A percentile compares a stretch with the other conserved stretches of the same genome.
These are phyloP conservation scores for Nomada flava DNA, from an alignment of 2,888 invertebrate genomes.

Conservation along the genomic window DNA sequence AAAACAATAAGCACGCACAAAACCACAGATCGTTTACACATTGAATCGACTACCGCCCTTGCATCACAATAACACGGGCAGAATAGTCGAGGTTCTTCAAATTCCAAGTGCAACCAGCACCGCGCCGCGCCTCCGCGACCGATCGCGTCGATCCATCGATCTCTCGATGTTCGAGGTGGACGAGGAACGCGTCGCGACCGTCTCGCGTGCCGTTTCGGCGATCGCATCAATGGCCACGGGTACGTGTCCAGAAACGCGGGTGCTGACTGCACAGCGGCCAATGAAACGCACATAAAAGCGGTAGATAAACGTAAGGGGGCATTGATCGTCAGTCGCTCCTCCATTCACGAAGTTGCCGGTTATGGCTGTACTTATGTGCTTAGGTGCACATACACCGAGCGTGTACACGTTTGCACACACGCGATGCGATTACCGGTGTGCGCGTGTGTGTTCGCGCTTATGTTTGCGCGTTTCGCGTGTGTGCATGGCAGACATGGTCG, in stretches of 20 bases:
- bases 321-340: conserved; percentile 76
- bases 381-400: conserved; percentile 66
- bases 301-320: conserved; percentile 75
- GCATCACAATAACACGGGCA: not conserved
- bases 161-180: not conserved
- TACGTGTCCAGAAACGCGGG: conserved; percentile 58
- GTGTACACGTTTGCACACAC: conserved; percentile 47
- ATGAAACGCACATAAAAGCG: conserved; percentile 69
- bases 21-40: too few relatives aligned
- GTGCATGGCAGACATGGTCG: conserved; percentile 56
- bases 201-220: conserved; percentile 18
- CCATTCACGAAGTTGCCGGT: conserved; percentile 76
- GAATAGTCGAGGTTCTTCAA: not conserved
- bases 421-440: conserved; percentile 35
- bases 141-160: conserved; percentile 19
- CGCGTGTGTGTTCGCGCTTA: conserved; percentile 3
- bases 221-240: conserved; percentile 29
- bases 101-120: not conserved
- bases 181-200: not conserved
- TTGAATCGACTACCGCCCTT: too few relatives aligned
- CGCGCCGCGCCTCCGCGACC: not conserved
- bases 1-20: too few relatives aligned
- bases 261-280: conserved; percentile 21
- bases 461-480: conserved; percentile 24
- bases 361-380: conserved; percentile 75